phyloP scores from a whole-genome alignment of 2,113 vertebrate genomes.

The Excalfactoria chinensis region DNA sequence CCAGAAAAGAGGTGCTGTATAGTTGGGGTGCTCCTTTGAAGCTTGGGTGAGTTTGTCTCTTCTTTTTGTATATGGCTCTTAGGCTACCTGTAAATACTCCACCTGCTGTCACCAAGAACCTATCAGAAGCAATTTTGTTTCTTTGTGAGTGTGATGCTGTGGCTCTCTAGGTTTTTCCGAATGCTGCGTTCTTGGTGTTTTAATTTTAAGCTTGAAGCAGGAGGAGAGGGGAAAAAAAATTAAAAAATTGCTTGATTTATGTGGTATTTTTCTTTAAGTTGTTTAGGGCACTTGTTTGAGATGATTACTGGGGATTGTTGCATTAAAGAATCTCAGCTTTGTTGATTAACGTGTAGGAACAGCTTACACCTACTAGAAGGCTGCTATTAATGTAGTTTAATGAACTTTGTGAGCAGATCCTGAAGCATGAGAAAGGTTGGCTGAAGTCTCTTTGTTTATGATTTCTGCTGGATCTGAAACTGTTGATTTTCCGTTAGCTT shows the following conservation, averaged over 20 bases:
- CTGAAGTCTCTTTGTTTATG: neutral
- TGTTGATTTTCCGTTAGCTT: neutral
- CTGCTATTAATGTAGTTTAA: neutral
- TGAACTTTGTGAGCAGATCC: neutral
- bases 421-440: neutral
- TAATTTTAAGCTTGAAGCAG: neutral
- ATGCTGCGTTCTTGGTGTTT: neutral
- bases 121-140: no score
- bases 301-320: neutral
- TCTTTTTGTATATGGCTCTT: no score
- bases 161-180: neutral
- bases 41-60: no score
- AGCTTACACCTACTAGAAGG: neutral
- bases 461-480: neutral
- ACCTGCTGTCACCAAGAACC: no score
- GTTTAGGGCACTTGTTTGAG: neutral
- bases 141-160: no score
- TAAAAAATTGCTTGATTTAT: neutral
- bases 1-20: no score
- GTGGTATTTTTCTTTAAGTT: neutral
- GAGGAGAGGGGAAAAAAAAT: no score
- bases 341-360: neutral
- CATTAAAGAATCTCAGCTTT: neutral
- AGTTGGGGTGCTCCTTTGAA: no score
- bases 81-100: no score